Base-by-base conservation (phyloP, 2,113 vertebrate genomes). In the Epinephelus lanceolatus region DNA sequence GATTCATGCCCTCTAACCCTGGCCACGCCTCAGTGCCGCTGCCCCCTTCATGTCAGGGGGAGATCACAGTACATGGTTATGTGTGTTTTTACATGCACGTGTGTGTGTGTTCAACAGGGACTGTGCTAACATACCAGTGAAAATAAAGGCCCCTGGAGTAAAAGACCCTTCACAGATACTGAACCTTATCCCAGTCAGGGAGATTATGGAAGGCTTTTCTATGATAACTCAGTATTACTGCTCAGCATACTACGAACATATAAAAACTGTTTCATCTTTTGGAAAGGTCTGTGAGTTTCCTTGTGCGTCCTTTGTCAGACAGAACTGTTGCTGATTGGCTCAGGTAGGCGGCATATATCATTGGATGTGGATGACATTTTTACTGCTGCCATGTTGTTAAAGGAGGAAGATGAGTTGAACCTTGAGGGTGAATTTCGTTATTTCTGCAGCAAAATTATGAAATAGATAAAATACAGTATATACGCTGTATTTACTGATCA, bases 1-100 rank as follows among this genome's bases (percentile, higher is more conserved):
- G 91, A 95, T 94, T 93, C 91, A 95, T 90, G 90, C 76, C 91
- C 89, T 80, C 71, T 56, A 79, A 80, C 80, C 87, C 42, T 6
- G 70, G 83, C 74, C 88, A 89, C 71, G 73, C 86, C 68, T 88
- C 76, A 25, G 69, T 74, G 74, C 71, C 0, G 63, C 74, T 88
- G 85, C 75, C 86, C 85, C 73, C 84, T 82, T 78, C 80, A 75
- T 90, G 88, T 87, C 83, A 49, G 81, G 59, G 30, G 71, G 59
- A 62, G 84, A 73, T 76, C 78, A 69, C 6, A 21, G 85, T 78
- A 66, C 83, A 71, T 68, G 57, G 37, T 49, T 71, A 5, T 70
- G 76, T 51, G 60, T 51, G 53, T 60, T 37, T 61, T 47, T 59
- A 40, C 17, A 47, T 21, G 61, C 30, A 61, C 9, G 4, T 14